Evolutionary conservation across 1,140 invertebrate species (phyloP), one percentile per base, ranked within the genome.

Genomic region (Panagrolaimus sp.): DNA sequence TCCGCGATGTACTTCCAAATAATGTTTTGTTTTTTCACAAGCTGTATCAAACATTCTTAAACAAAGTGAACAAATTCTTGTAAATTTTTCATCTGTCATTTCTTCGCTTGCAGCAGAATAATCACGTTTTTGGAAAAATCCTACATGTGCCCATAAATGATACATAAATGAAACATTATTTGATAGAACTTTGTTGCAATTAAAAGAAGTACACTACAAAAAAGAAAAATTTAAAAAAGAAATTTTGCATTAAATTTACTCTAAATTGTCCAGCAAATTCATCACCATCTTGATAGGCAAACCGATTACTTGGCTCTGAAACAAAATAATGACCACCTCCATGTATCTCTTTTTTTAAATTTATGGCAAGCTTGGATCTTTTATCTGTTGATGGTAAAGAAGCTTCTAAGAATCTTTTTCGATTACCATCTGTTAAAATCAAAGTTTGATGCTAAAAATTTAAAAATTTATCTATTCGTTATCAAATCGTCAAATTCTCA

Each of bases 131-230:
- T 20, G 66, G 20, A 25, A 51, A 16, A n/a, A 38, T 27, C 9
- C 51, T 1, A 68, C 67, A 66, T 68, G 67, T 7, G 67, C 67
- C 67, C 67, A 68, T n/a, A 68, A 14, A 43, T 68, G 67, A 57
- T 44, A 68, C 67, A 68, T 68, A 5, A 68, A 68, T 5, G 67
- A 44, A 31, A 68, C 67, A 25, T 68, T 68, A 48, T 68, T 68
- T 7, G 45, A 47, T 0, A 68, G 27, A n/a, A 31, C 9, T 48
- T 68, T 68, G 16, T 51, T 14, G 42, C 67, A 68, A 13, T 63
- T 63, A 5, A 51, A 38, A 63, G 46, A 63, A 38, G 67, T 68
- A 31, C 67, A 68, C 67, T 68, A 38, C 66, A 67, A 57, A 14
- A 65, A 38, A 68, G 23, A 65, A 38, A 4, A 38, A 38, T 38